A percentile compares a stretch with the other conserved stretches of the same genome.
These are phyloP conservation scores for Aleiodes testaceus DNA, from an alignment of 2,888 invertebrate genomes.

Conservation along the genomic window DNA sequence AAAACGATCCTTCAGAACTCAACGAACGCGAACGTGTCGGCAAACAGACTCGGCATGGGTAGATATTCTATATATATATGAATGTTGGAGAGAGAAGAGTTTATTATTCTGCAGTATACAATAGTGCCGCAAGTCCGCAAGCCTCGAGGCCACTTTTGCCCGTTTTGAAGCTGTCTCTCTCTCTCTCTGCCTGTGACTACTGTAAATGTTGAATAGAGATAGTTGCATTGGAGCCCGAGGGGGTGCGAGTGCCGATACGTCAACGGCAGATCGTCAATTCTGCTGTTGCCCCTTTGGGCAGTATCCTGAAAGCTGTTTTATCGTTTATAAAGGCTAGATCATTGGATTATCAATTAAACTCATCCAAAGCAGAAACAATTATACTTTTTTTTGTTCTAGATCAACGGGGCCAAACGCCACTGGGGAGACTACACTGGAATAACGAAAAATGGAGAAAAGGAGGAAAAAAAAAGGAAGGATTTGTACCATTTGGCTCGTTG, in stretches of 20 bases:
- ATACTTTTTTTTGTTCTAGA: background rate
- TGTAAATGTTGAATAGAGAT: conserved; percentile 2
- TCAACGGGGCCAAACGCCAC: background rate
- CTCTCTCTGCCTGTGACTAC: background rate
- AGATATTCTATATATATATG: conserved; percentile 46
- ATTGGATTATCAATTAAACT: background rate
- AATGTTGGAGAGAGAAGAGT: conserved; percentile 8
- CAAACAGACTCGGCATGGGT: conserved; percentile 69
- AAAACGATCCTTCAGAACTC: conserved; percentile 69
- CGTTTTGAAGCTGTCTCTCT: conserved; percentile 16
- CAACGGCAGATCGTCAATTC: conserved; percentile 29
- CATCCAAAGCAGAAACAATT: background rate
- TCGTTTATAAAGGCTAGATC: background rate
- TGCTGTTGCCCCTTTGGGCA: background rate
- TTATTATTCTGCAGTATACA: conserved; percentile 22
- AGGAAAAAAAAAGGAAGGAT: conserved; percentile 36
- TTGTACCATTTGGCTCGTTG: conserved; percentile 43
- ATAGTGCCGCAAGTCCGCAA: conserved; percentile 28
- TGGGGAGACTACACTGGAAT: background rate
- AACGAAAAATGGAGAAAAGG: conserved; percentile 27
- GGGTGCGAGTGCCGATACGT: conserved; percentile 12
- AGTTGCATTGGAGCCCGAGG: background rate
- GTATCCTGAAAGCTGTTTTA: background rate
- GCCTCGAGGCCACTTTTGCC: conserved; percentile 39
- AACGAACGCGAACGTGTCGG: conserved; percentile 68